phyloP scores from a whole-genome alignment of 1,140 invertebrate genomes.

The Colletes latitarsis region DNA sequence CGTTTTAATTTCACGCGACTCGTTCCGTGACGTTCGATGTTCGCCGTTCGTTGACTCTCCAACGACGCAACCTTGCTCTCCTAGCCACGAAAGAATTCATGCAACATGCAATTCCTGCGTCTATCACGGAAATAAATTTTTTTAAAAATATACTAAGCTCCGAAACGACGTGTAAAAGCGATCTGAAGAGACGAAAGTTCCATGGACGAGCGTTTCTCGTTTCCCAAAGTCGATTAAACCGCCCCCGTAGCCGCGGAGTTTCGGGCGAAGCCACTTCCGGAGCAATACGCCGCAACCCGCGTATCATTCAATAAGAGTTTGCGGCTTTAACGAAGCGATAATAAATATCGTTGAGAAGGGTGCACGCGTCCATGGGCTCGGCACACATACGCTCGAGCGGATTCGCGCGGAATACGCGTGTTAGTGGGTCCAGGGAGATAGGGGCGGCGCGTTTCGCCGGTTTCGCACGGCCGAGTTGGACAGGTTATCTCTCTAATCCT shows the following conservation, averaged over 20 bases:
- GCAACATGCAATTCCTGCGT: too few relatives aligned
- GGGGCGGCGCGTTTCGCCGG: constrained; percentile 24
- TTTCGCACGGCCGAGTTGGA: constrained; percentile 49
- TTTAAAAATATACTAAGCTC: too few relatives aligned
- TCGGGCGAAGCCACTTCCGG: not conserved
- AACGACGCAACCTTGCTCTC: too few relatives aligned
- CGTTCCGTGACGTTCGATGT: constrained; percentile 3
- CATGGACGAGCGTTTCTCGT: too few relatives aligned
- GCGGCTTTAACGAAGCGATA: constrained; percentile 21
- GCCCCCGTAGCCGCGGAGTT: not conserved
- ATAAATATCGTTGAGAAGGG: constrained; percentile 33
- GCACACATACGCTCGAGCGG: not conserved
- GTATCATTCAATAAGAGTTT: constrained; percentile 39
- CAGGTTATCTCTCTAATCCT: constrained; percentile 53
- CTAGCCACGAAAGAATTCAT: too few relatives aligned
- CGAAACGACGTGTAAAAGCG: too few relatives aligned
- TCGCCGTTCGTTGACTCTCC: not conserved
- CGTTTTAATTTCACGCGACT: constrained; percentile 6
- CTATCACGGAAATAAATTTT: too few relatives aligned
- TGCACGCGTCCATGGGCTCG: not conserved
- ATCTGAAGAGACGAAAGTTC: too few relatives aligned
- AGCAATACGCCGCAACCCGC: not conserved
- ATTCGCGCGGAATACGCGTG: not conserved
- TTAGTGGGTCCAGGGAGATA: constrained; percentile 10
- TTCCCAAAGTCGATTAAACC: too few relatives aligned